phyloP scores from a whole-genome alignment of 2,797 vertebrate genomes.

The Hippocampus kuda region DNA sequence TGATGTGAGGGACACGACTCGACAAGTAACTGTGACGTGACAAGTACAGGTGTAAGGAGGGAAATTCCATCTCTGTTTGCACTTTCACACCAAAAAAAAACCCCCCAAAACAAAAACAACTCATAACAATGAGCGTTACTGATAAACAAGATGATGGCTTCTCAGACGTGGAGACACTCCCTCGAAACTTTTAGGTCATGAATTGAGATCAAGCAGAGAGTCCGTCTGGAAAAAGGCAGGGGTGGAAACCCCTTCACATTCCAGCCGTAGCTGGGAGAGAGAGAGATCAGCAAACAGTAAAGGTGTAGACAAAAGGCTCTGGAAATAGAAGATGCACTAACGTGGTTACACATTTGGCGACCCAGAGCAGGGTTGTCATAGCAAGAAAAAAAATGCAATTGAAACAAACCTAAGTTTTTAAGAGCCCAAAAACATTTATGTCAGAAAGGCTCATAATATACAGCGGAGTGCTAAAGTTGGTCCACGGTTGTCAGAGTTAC shows the following conservation, averaged over 20 bases:
- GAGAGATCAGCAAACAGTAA: neutral
- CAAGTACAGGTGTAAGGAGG: neutral
- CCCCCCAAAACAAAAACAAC: too few relatives aligned
- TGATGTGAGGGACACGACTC: neutral
- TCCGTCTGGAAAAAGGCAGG: neutral
- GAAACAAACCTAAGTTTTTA: neutral
- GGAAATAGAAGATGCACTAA: neutral
- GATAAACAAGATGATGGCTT: neutral
- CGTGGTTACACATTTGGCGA: neutral
- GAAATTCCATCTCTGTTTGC: neutral
- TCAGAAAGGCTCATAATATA: neutral
- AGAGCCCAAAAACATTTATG: neutral
- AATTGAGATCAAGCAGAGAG: neutral
- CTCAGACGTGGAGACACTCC: neutral
- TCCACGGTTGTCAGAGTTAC: neutral
- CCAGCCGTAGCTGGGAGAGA: neutral
- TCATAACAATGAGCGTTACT: neutral
- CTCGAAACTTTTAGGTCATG: neutral
- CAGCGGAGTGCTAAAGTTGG: neutral
- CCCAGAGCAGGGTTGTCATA: neutral
- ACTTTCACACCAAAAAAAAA: neutral
- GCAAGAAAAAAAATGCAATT: neutral
- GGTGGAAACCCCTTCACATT: neutral
- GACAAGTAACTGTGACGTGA: neutral
- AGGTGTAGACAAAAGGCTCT: neutral